These are phyloP conservation scores for Drosophila sturtevanti DNA, from an alignment of 1,140 invertebrate genomes.

Conservation along the genomic window DNA sequence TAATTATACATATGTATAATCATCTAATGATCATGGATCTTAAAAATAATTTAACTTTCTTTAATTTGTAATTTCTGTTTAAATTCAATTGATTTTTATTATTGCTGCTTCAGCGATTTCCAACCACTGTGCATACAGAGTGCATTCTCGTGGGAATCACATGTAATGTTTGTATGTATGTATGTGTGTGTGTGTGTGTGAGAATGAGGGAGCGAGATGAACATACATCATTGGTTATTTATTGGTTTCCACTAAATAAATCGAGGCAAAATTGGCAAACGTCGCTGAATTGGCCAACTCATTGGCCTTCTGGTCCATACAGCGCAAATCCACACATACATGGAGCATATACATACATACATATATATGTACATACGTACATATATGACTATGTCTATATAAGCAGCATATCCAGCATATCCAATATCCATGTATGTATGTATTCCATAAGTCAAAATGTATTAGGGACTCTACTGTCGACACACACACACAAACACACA, in stretches of 20 bases:
- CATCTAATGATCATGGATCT: too few species aligned
- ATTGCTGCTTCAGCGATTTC: background rate
- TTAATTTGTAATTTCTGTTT: too few species aligned
- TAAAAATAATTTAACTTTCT: too few species aligned
- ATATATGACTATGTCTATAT: too few species aligned
- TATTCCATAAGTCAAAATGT: conserved; percentile 20
- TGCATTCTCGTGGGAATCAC: conserved; percentile 46
- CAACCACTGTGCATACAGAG: conserved; percentile 30
- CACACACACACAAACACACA: conserved; percentile 1
- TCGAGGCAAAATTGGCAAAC: conserved; percentile 78
- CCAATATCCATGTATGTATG: background rate
- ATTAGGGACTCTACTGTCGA: conserved; percentile 1
- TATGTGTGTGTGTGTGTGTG: background rate
- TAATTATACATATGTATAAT: too few species aligned
- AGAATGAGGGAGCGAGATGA: background rate
- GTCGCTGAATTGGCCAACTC: conserved; percentile 75
- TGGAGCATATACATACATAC: background rate
- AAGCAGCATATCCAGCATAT: too few species aligned
- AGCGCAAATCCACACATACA: conserved; percentile 5
- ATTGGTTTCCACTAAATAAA: conserved; percentile 80
- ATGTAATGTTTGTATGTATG: background rate
- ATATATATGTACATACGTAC: background rate
- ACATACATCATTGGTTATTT: conserved; percentile 77
- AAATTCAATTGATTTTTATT: too few species aligned
- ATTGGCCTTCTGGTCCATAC: conserved; percentile 54